Percentiles rank a stretch among this genome's conserved stretches.
Conservation (phyloP, 2,113 vertebrate genomes). For the Mystacornis crossleyi region DNA sequence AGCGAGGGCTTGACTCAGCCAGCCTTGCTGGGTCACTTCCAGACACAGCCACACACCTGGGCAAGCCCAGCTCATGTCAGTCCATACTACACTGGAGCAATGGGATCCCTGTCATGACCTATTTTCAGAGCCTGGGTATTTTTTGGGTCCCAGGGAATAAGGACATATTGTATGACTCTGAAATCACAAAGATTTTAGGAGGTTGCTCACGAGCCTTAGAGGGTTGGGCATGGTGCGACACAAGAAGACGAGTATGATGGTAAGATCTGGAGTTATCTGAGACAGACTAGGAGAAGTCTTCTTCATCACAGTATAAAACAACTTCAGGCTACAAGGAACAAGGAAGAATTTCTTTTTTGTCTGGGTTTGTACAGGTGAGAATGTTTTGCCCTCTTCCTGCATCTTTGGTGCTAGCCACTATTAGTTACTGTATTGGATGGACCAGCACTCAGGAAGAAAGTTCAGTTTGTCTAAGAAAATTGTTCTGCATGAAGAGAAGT, state of each 20-base stretch:
- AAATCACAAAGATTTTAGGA: neutral
- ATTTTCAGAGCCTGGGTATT: neutral
- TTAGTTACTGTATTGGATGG: neutral
- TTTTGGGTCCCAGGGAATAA: neutral
- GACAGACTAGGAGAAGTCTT: neutral
- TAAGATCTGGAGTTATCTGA: neutral
- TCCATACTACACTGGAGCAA: accelerated
- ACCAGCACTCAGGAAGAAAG: neutral
- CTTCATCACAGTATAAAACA: neutral
- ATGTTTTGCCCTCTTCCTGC: neutral
- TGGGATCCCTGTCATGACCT: neutral
- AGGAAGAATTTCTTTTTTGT: neutral
- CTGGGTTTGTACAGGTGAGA: neutral
- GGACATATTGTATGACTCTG: neutral
- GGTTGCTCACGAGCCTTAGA: neutral
- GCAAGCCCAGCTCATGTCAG: neutral
- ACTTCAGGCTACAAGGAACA: neutral
- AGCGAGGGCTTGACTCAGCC: neutral
- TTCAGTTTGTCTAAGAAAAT: neutral
- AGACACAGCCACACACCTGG: neutral
- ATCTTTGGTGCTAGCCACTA: neutral
- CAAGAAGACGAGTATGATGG: neutral
- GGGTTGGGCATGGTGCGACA: accelerated
- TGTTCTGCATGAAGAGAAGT: neutral
- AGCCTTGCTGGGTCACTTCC: neutral